Percentiles rank a stretch among this genome's conserved stretches.
phyloP scores from a whole-genome alignment of 2,797 vertebrate species.

The Myiothlypis coronata region DNA sequence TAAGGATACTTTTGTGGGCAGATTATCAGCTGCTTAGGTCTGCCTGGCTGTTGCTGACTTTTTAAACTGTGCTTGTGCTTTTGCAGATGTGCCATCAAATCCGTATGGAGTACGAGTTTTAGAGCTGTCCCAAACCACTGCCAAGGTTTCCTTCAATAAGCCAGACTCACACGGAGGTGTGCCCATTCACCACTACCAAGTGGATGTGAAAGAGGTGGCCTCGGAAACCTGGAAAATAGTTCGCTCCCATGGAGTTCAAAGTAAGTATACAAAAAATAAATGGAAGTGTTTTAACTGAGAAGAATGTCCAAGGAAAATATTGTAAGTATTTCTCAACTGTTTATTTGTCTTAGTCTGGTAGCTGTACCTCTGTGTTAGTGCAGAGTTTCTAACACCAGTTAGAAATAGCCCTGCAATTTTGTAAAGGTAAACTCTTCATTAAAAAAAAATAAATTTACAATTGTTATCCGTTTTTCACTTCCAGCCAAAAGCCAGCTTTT shows the following conservation, averaged over 20 bases:
- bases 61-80: background rate
- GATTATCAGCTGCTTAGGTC: background rate
- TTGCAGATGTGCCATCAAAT: slow-evolving; percentile 91
- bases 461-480: background rate
- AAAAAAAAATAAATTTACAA: background rate
- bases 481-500: background rate
- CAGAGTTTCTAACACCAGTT: background rate
- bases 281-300: background rate
- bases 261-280: slow-evolving; percentile 77
- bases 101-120: slow-evolving; percentile 89
- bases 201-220: slow-evolving; percentile 89
- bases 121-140: slow-evolving; percentile 91
- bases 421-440: background rate
- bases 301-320: background rate
- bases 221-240: slow-evolving; percentile 92
- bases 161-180: slow-evolving; percentile 96
- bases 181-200: slow-evolving; percentile 94
- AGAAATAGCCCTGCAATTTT: background rate
- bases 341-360: background rate
- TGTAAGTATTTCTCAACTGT: background rate
- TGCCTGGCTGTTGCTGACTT: background rate
- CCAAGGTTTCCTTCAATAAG: slow-evolving; percentile 91
- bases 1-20: background rate
- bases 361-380: background rate
- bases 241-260: slow-evolving; percentile 91